These are phyloP conservation scores for Hemitrygon akajei DNA, from an alignment of 2,797 vertebrate species.

Conservation along the genomic window DNA sequence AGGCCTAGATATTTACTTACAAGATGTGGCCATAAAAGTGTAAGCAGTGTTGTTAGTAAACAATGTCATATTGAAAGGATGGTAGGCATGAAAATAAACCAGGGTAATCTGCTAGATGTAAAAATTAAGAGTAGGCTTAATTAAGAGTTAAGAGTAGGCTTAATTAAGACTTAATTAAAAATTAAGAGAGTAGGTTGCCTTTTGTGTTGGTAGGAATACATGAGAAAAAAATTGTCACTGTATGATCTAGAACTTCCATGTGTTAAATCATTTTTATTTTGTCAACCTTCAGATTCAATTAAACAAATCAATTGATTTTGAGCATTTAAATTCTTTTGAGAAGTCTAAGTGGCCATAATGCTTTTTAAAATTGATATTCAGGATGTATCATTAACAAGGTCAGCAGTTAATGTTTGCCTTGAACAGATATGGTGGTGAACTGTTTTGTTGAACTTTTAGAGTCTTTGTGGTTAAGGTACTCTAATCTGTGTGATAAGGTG, in stretches of 20 bases:
- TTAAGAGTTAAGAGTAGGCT: too few relatives aligned
- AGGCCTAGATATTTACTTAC: neutral
- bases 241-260: neutral
- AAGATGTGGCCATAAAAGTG: neutral
- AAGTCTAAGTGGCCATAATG: neutral
- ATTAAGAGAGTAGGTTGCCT: neutral
- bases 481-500: too few relatives aligned
- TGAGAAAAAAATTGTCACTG: neutral
- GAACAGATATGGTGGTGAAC: too few relatives aligned
- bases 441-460: too few relatives aligned
- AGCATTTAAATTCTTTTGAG: neutral
- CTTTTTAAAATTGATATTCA: too few relatives aligned
- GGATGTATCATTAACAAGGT: too few relatives aligned
- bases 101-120: neutral
- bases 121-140: neutral
- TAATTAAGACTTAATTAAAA: too few relatives aligned
- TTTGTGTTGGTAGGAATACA: neutral
- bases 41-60: too few relatives aligned
- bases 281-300: neutral
- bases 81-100: neutral
- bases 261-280: neutral
- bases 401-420: too few relatives aligned
- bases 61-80: neutral
- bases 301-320: neutral
- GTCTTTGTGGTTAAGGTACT: too few relatives aligned